Percentiles rank a stretch among this genome's conserved stretches.
phyloP scores from a whole-genome alignment of 2,113 vertebrate genomes.

The Antennarius striatus region DNA sequence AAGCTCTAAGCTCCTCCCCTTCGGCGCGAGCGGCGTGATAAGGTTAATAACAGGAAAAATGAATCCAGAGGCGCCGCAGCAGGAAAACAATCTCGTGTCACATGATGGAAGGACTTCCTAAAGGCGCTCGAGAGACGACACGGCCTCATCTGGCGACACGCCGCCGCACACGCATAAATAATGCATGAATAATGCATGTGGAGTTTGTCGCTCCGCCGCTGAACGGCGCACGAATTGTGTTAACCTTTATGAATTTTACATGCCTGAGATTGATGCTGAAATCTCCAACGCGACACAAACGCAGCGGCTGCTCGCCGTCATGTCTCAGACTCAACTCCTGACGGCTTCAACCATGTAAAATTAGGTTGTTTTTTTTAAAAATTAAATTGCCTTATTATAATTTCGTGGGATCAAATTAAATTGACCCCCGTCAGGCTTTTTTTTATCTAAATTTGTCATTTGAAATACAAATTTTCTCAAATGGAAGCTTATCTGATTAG shows the following conservation, averaged over 20 bases:
- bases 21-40: too few species aligned
- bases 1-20: too few species aligned
- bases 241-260: constrained; percentile 37
- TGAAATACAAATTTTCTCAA: too few species aligned
- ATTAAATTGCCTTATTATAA: too few species aligned
- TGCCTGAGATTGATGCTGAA: constrained; percentile 10
- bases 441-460: too few species aligned
- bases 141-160: neutral
- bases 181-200: constrained; percentile 1
- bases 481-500: too few species aligned
- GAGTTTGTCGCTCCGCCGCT: neutral
- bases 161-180: neutral
- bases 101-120: neutral
- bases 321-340: neutral
- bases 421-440: too few species aligned
- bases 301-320: neutral
- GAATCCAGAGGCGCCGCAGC: too few species aligned
- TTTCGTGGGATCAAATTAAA: too few species aligned
- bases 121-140: neutral
- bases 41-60: too few species aligned
- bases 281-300: neutral
- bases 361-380: too few species aligned
- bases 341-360: too few species aligned
- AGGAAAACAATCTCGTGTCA: neutral
- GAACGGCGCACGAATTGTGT: constrained; percentile 8